Evolutionary conservation across 92 coral and sea anemone species (phyloP), one percentile per base, ranked within the genome.

Genomic region (Porites divaricata): DNA sequence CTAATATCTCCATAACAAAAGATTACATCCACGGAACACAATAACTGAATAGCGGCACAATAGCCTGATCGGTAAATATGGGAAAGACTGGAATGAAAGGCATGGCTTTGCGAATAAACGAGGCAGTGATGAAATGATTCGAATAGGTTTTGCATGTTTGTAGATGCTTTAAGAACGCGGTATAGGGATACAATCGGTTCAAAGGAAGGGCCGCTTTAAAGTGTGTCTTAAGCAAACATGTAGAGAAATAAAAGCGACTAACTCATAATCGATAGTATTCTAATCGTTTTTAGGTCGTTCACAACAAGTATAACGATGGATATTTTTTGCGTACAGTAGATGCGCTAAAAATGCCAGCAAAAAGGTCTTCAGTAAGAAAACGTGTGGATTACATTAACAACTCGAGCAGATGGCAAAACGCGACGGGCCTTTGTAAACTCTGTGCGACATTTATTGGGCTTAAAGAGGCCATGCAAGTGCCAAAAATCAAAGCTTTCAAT

Each of bases 1-100:
- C 95, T 81, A 79, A 91, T 84, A 97, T 97, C 99, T 90, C 92
- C 99, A 97, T 97, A 97, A 97, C 99, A 97, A 97, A 84, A 84
- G 95, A 89, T 91, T 95, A 97, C 99, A 97, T 97, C 98, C 89
- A 91, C 91, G 84, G 80, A 70, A 81, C 86, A 97, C 99, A 97
- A 95, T 92, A 75, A 92, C 75, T 91, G 97, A 92, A 97, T 95
- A 87, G 99, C 95, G 92, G 92, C 87, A 73, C 75, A 78, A 88
- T 80, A 85, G 91, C 87, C 83, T 75, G 81, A 83, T 92, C 90
- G 87, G 93, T 92, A 90, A 95, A 95, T 91, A 95, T 88, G 80
- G 89, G 79, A 86, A 88, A 85, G 78, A 67, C 88, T 45, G 90
- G 94, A 84, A 92, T 92, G 98, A 97, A 93, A 84, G 95, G 98